Evolutionary conservation across 2,113 vertebrate genomes (phyloP), one percentile per base, ranked within the genome.

Genomic region (Oreochromis spilurus): DNA sequence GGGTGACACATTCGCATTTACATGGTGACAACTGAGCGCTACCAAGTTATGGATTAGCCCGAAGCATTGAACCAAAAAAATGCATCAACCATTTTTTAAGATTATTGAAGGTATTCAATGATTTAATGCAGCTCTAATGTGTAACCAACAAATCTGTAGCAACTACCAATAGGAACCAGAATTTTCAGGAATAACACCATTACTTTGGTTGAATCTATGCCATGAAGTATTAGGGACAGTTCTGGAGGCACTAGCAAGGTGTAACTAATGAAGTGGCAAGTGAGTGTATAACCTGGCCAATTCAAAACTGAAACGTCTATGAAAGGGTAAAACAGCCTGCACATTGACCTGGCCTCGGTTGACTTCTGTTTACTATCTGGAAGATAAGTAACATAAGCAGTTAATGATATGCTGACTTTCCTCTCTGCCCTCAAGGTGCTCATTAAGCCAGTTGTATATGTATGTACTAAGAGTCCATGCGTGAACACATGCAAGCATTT

Each of bases 241-340:
- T 62, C 58, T 62, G 58, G 58, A 34, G 58, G 58, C 58, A 62
- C 58, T 62, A 19, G 1, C 5, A 72, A 48, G 5, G 2, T 48
- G 24, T 75, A 75, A 45, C 40, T 75, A 48, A 48, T 48, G 14
- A 75, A 75, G 40, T 48, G 67, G 4, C 9, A 2, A 29, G 21
- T 29, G 2, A 7, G 2, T 70, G n/a, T 70, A 9, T 24, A 19
- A 17, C 0, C 40, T 48, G 14, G 40, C 9, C 24, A 75, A 29
- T 45, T 75, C 1, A 75, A 48, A 45, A 45, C 14, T 5, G 0
- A 29, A 29, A 72, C 1, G 9, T 26, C 2, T 2, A 75, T 19
- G 40, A 75, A 48, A 29, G 43, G 9, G 45, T 50, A 50, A 50
- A 19, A 12, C 43, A 50, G 43, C 50, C 24, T 31, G 43, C 9